phyloP scores from a whole-genome alignment of 2,113 vertebrate species.

The Pelvicachromis taeniatus region DNA sequence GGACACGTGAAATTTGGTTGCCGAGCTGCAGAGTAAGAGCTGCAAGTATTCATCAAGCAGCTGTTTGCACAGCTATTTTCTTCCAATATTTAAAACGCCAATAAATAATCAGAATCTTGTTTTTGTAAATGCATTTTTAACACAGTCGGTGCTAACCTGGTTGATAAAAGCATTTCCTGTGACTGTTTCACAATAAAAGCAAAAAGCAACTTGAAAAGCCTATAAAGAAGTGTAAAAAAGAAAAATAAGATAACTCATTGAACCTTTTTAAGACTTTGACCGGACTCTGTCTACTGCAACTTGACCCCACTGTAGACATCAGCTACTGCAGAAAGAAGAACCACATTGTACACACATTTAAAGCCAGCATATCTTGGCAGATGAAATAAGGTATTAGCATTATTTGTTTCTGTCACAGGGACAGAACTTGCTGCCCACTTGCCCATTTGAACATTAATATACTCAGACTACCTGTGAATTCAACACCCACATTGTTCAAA shows the following conservation, averaged over 20 bases:
- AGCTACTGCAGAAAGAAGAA: neutral
- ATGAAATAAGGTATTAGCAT: neutral
- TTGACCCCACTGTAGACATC: neutral
- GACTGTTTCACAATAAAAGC: neutral
- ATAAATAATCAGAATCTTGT: neutral
- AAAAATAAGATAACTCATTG: neutral
- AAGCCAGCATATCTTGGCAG: neutral
- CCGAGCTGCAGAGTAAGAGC: neutral
- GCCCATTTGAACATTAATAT: slow-evolving; percentile 9
- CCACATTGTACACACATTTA: neutral
- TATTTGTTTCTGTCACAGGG: neutral
- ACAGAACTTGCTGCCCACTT: neutral
- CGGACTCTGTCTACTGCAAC: neutral
- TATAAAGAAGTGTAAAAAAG: neutral
- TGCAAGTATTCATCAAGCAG: neutral
- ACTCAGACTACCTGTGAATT: slow-evolving; percentile 21
- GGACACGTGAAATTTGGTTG: neutral
- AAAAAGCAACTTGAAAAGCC: neutral
- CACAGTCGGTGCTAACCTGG: neutral
- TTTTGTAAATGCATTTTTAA: neutral
- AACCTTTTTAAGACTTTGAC: neutral
- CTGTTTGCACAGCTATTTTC: neutral
- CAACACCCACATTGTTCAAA: neutral
- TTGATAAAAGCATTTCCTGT: neutral
- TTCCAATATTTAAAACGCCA: neutral